phyloP scores from a whole-genome alignment of 1,140 invertebrate genomes.

The Helicoverpa armigera region DNA sequence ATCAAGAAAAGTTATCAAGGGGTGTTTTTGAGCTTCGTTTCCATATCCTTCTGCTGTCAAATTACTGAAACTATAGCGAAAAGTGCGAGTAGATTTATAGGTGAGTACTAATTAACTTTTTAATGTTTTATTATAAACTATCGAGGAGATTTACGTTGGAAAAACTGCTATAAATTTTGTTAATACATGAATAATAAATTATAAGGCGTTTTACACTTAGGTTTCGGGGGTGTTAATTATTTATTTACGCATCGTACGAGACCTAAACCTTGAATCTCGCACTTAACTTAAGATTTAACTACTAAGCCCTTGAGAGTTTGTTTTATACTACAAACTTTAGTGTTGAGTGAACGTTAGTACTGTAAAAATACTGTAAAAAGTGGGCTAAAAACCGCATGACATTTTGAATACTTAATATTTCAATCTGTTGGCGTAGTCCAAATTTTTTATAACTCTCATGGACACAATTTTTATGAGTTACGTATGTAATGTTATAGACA shows the following conservation, averaged over 20 bases:
- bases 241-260: constrained; percentile 42
- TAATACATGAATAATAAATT: constrained; percentile 46
- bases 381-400: neutral
- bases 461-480: too few relatives aligned
- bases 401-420: constrained; percentile 29
- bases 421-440: neutral
- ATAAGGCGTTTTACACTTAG: constrained; percentile 46
- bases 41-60: constrained; percentile 84
- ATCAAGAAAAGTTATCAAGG: constrained; percentile 82
- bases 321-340: constrained; percentile 31
- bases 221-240: constrained; percentile 42
- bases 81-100: constrained; percentile 82
- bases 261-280: constrained; percentile 41
- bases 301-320: constrained; percentile 40
- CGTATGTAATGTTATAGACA: too few relatives aligned
- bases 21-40: constrained; percentile 81
- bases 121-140: constrained; percentile 12
- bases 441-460: neutral
- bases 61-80: constrained; percentile 84
- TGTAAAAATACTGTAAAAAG: constrained; percentile 9
- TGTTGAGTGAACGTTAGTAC: constrained; percentile 1
- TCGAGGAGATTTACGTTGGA: constrained; percentile 29
- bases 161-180: constrained; percentile 26
- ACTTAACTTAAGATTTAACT: constrained; percentile 40
- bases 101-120: constrained; percentile 63